These are phyloP conservation scores for Lontra canadensis DNA, from an alignment of 2,113 vertebrate species.

Conservation along the genomic window DNA sequence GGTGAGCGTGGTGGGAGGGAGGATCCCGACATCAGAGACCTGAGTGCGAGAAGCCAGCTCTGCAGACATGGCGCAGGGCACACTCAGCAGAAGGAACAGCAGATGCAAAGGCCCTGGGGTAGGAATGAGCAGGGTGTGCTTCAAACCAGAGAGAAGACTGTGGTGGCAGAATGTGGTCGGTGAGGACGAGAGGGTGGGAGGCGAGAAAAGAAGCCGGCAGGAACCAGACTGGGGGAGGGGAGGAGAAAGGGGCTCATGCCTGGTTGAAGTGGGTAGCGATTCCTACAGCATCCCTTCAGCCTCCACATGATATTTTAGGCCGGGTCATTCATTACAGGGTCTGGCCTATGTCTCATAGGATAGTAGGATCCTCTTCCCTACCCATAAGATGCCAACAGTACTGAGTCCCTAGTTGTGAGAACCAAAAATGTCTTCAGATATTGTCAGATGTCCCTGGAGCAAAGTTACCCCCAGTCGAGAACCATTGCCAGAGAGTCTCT, in stretches of 20 bases:
- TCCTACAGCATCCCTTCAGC: background rate
- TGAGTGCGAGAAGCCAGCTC: background rate
- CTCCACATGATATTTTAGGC: fast-evolving
- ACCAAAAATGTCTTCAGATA: background rate
- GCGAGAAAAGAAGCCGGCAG: background rate
- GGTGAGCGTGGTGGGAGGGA: fast-evolving
- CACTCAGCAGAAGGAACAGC: no score
- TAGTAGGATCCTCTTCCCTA: background rate
- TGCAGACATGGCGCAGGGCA: background rate
- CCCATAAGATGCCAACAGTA: background rate
- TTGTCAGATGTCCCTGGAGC: background rate
- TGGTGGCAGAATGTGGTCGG: background rate
- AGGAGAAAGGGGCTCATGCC: background rate
- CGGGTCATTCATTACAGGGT: background rate
- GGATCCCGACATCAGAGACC: background rate
- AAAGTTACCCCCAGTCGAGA: background rate
- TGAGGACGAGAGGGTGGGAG: background rate
- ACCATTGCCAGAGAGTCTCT: background rate
- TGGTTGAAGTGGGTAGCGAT: background rate
- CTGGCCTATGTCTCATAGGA: background rate
- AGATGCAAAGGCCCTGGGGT: background rate
- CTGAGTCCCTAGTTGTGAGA: background rate
- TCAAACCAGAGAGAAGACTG: background rate
- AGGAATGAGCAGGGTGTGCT: background rate
- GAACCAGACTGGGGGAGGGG: background rate